Evolutionary conservation across 2,113 vertebrate species (phyloP), one percentile per base, ranked within the genome.

Genomic region (Thalassoma bifasciatum): DNA sequence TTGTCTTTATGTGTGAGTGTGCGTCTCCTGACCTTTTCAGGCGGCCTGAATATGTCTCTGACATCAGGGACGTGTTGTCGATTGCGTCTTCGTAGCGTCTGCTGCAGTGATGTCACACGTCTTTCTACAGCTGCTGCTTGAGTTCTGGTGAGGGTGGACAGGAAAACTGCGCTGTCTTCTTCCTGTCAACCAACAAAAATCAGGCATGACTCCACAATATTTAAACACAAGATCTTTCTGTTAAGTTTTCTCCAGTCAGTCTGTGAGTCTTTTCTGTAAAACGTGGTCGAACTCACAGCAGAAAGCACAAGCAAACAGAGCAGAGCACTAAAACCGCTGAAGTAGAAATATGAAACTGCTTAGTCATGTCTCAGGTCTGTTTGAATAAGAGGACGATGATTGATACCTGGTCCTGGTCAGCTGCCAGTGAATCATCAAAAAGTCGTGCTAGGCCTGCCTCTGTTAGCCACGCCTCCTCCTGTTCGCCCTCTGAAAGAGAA

Each of bases 401-500:
- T 16, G 26, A 54, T 16, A 91, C 91, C 91, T 92, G 90, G 23
- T 91, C 91, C 24, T 94, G 91, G 52, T 97, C 96, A 11, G 69
- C 61, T 0, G 86, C 88, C 8, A 92, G 72, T 10, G 94, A 92
- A 72, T 96, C 94, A 1, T 93, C 95, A 26, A 98, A 95, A 19
- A 99, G 94, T 24, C 92, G 95, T 4, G 95, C 94, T n/a, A 99
- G 92, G 23, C 98, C 98, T 0, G 96, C 96, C 89, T 99, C 96
- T 40, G 94, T 95, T 26, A 99, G 93, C 98, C 98, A 99, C 23
- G 98, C 96, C 88, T 98, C 97, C 87, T 99, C 98, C 88, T 96
- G 88, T 66, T 99, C 98, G 0, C 97, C 98, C 66, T 99, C 98
- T 99, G 75, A 60, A 76, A 57, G 22, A 81, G 1, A 54, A 60